Base-by-base conservation (phyloP, 2,113 vertebrate species). In the Leptodactylus fuscus region DNA sequence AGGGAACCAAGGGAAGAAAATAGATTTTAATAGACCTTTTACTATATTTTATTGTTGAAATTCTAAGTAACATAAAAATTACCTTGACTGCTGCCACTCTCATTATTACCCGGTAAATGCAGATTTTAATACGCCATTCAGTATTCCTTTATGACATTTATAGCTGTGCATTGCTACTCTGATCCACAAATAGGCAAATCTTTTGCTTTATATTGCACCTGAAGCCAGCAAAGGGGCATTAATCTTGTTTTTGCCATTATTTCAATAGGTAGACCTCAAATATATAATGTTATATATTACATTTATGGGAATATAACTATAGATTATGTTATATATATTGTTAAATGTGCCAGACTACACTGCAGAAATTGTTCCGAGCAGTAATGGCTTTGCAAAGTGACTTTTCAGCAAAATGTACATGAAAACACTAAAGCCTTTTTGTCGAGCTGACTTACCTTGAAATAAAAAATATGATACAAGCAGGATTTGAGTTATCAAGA, bases 91-190 rank as follows among this genome's bases (percentile, higher is more conserved):
- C 60, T 85, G 48, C 75, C 75, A 80, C 34, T 79, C 62, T 80
- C 36, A 53, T 79, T 80, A 70, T 80, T 44, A 83, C 34, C 44
- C 38, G 32, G 22, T 85, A 79, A 85, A 85, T 32, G 53, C 32
- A 46, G 20, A 32, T 44, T 80, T 85, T 79, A 85, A 69, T 70
- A 38, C 38, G 29, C 77, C 34, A 80, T 81, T 85, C 24, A 73
- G 36, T 49, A 60, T 77, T 77, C 71, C 32, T 85, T 85, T 76
- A 85, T 76, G 65, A 29, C 81, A 85, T 85, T 85, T 51, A 77
- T 65, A 67, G 58, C 29, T 5, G 41, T 67, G 34, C 76, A 76
- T 62, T 62, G 27, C 71, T 48, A 38, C n/a, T 73, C 22, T 49
- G 20, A 67, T 85, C 41, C 44, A 27, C 58, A 85, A 77, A 60